Evolutionary conservation across 2,888 invertebrate species (phyloP).

Genomic region (Lasioglossum calceatum): DNA sequence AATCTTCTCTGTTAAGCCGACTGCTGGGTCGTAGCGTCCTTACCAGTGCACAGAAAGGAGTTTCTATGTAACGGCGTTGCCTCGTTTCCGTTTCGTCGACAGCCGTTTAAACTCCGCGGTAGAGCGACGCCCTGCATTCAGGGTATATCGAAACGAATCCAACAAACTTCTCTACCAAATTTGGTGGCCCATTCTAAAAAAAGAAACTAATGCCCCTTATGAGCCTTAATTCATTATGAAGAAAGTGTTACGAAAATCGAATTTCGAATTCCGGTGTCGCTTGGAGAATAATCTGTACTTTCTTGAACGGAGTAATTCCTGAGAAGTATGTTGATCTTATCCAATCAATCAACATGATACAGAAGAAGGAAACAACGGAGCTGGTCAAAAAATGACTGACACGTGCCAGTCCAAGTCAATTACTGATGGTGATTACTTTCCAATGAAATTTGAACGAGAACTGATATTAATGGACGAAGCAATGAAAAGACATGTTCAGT

Average conservation of each 20-base stretch:
- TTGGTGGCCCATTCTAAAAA: too few species aligned
- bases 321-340: not conserved
- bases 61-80: conserved; percentile 37
- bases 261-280: too few species aligned
- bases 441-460: not conserved
- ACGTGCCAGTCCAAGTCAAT: not conserved
- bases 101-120: conserved; percentile 42
- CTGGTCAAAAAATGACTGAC: not conserved
- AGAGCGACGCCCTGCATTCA: not conserved
- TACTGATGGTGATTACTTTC: not conserved
- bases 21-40: conserved; percentile 38
- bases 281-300: too few species aligned
- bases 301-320: not conserved
- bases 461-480: not conserved
- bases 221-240: not conserved
- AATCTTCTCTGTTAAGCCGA: conserved; percentile 64
- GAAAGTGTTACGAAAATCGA: not conserved
- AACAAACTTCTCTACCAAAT: not conserved
- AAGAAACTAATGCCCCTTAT: not conserved
- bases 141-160: not conserved
- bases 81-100: conserved; percentile 55
- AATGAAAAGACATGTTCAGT: not conserved
- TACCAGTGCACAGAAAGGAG: conserved; percentile 29
- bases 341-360: too few species aligned
- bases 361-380: too few species aligned